These are phyloP conservation scores for Pampus argenteus DNA, from an alignment of 2,797 vertebrate species.

Conservation along the genomic window DNA sequence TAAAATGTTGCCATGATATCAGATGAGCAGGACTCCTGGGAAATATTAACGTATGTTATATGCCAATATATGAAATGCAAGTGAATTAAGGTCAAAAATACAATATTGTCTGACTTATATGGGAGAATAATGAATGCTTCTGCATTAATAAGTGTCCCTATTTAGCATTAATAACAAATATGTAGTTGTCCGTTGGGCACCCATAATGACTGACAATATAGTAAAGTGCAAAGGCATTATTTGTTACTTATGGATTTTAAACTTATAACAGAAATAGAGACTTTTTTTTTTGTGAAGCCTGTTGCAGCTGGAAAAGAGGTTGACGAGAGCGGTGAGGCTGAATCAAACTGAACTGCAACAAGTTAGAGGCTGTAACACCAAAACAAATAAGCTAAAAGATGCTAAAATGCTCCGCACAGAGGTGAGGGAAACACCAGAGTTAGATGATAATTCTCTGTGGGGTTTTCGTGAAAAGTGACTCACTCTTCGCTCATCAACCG, in stretches of 20 bases:
- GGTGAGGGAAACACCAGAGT: neutral
- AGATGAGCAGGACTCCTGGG: constrained; percentile 70
- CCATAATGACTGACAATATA: too few species aligned
- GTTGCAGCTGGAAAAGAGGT: neutral
- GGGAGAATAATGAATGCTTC: too few species aligned
- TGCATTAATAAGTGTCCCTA: too few species aligned
- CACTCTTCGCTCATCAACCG: constrained; percentile 1
- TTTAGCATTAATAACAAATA: too few species aligned
- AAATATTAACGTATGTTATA: neutral
- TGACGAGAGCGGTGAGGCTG: neutral
- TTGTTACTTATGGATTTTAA: too few species aligned
- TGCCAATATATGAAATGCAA: too few species aligned
- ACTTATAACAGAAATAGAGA: too few species aligned
- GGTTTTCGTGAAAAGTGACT: neutral
- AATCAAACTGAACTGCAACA: neutral
- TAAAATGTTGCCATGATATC: too few species aligned
- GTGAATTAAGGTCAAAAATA: too few species aligned
- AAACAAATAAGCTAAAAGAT: constrained; percentile 4
- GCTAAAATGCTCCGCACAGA: neutral
- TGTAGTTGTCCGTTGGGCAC: too few species aligned
- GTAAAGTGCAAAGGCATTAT: too few species aligned
- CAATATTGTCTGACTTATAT: too few species aligned
- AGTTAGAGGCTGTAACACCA: neutral
- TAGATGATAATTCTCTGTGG: neutral
- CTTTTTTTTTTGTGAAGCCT: neutral